Base-by-base conservation (phyloP, 2,888 invertebrate species). In the Apodemia duryi region DNA sequence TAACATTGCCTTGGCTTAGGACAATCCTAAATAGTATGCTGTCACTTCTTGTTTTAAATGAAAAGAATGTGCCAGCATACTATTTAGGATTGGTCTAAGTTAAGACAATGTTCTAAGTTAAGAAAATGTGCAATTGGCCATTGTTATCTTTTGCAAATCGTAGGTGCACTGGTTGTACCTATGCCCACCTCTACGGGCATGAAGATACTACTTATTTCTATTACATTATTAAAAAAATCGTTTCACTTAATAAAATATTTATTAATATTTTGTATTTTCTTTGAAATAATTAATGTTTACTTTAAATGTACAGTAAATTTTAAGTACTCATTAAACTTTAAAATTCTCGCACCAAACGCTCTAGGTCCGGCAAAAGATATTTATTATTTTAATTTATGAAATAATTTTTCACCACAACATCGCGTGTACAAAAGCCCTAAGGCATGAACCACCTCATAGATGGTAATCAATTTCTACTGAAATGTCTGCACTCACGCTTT, bases 391-490 rank as follows among this genome's bases (percentile, higher is more conserved):
- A 57, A 57, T 57, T 57, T 57, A 57, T 57, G 54, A 63, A 63
- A 41, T 54, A 54, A 63, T 63, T 41, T 28, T 54, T 54, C 38
- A 63, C 28, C n/a, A 51, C 28, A 43, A 65, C 54, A 61, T 70
- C 63, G 68, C 68, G 68, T 68, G 68, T 66, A 63, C 57, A 63
- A 61, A 67, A 60, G 66, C 67, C 62, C 67, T 70, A 64, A 68
- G 67, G 66, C 66, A 51, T 63, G 51, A 69, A 66, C 65, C 64
- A 65, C 66, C 65, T 46, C 65, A 57, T 52, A 63, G 70, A 70
- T 70, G 66, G 64, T 69, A 67, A 70, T 69, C 70, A 69, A 65
- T 67, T 66, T 65, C 66, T 67, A 62, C 66, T 69, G 67, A 69
- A 70, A 69, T 65, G 64, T 52, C 66, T 63, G 63, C 63, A 65